Percentiles rank a stretch among this genome's conserved stretches.
phyloP scores from a whole-genome alignment of 2,888 invertebrate species.

The Cosmia trapezina region DNA sequence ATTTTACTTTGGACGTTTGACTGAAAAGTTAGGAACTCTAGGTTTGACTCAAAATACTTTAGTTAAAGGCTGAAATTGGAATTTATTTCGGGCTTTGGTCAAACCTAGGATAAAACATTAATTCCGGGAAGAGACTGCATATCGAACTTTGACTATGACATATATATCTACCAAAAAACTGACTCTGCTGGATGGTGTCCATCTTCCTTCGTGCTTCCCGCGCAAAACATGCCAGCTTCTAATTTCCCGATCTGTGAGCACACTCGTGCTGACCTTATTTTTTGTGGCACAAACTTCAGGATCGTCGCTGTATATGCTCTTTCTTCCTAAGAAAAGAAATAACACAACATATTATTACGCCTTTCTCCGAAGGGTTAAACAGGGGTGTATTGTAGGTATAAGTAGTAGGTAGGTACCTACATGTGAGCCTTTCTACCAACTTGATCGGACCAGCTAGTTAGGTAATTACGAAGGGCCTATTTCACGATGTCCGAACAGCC shows the following conservation, averaged over 20 bases:
- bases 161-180: background rate
- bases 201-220: conserved; percentile 61
- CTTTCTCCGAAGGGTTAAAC: background rate
- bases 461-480: too few species aligned
- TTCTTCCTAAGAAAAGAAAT: conserved; percentile 8
- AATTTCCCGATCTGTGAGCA: conserved; percentile 33
- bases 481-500: too few species aligned
- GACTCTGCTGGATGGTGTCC: conserved; percentile 29
- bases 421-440: background rate
- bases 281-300: conserved; percentile 18
- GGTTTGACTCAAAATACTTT: too few species aligned
- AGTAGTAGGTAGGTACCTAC: background rate
- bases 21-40: too few species aligned
- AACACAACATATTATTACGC: background rate
- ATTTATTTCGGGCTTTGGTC: too few species aligned
- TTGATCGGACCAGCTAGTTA: background rate
- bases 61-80: too few species aligned
- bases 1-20: too few species aligned
- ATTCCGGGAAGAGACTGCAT: too few species aligned
- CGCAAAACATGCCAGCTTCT: conserved; percentile 72
- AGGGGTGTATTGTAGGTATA: background rate
- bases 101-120: too few species aligned
- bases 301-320: background rate
- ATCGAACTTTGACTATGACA: too few species aligned
- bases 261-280: conserved; percentile 21